These are phyloP conservation scores for Chrysogorgia sp. DNA, from an alignment of 92 coral and sea anemone genomes.

Conservation along the genomic window DNA sequence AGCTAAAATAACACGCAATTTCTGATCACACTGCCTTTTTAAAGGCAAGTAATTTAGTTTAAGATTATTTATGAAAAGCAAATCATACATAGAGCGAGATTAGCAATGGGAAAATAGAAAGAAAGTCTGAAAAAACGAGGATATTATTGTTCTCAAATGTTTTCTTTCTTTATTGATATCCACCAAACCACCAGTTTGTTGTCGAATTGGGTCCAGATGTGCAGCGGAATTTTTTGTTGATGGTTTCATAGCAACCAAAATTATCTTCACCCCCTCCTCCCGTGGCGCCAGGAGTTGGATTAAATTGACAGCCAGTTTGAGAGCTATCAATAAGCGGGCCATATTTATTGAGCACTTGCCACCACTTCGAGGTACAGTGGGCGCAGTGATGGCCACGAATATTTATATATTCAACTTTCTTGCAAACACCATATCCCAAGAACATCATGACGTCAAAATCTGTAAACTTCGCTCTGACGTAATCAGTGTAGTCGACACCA, in stretches of 20 bases:
- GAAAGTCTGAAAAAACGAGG: too few species aligned
- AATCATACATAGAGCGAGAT: too few species aligned
- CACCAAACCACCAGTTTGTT: too few species aligned
- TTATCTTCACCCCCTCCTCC: constrained; percentile 71
- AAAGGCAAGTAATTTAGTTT: too few species aligned
- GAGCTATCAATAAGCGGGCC: constrained; percentile 59
- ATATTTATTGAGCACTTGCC: constrained; percentile 53
- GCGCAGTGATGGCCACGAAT: constrained; percentile 62
- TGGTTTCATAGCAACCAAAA: constrained; percentile 52
- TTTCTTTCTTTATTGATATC: too few species aligned
- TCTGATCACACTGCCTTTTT: too few species aligned
- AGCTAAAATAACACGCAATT: too few species aligned
- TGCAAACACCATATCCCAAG: constrained; percentile 44
- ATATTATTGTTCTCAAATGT: too few species aligned
- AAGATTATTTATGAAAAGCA: too few species aligned
- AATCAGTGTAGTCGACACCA: constrained; percentile 68
- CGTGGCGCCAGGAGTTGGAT: constrained; percentile 44
- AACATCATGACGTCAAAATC: constrained; percentile 55
- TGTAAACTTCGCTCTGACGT: constrained; percentile 65
- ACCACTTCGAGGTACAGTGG: constrained; percentile 54
- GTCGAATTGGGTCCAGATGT: constrained; percentile 63
- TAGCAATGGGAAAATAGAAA: too few species aligned
- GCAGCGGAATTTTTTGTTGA: constrained; percentile 73
- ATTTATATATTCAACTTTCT: constrained; percentile 64
- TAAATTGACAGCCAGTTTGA: constrained; percentile 54